Evolutionary conservation across 2,888 invertebrate species (phyloP), one percentile per base, ranked within the genome.

Genomic region (Pachycephus smyrnensis): DNA sequence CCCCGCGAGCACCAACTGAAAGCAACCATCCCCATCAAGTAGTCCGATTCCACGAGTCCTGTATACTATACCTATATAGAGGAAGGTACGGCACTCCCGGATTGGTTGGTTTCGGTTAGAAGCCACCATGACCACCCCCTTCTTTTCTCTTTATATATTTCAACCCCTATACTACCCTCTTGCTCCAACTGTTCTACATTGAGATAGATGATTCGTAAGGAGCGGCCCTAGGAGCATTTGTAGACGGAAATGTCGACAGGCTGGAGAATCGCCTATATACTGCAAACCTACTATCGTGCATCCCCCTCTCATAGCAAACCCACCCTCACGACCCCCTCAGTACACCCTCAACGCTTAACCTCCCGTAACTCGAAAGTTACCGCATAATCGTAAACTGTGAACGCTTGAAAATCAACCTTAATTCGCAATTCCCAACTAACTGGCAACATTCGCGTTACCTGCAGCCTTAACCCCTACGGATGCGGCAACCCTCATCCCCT

Each of bases 121-220:
- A 55, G 23, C 55, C 23, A 55, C 55, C 23, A 2, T 23, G 55
- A 2, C 55, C 55, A 23, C 23, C 23, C 55, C 23, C 23, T 55
- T 15, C 40, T 40, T 6, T 23, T 23, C 23, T 15, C 55, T 23
- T 23, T 55, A 55, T 55, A 55, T 23, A 55, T 23, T 23, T 55
- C 55, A 23, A 55, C 55, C 55, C 15, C 23, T 23, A 35, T 55
- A 23, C 23, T 9, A 23, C 55, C 55, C 40, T 15, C 55, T 55
- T 9, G 55, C 55, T 23, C 55, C 55, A 40, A n/a, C 36, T n/a
- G 74, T 15, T 55, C 55, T 35, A 77, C 74, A 77, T 75, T 77
- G 33, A 68, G 77, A 77, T 74, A 69, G 36, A 77, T 77, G 77
- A 77, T 77, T 77, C 77, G 77, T 73, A 68, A 73, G 77, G n/a